Evolutionary conservation across 2,888 invertebrate genomes (phyloP).

Genomic region (Xestia rhomboidea): DNA sequence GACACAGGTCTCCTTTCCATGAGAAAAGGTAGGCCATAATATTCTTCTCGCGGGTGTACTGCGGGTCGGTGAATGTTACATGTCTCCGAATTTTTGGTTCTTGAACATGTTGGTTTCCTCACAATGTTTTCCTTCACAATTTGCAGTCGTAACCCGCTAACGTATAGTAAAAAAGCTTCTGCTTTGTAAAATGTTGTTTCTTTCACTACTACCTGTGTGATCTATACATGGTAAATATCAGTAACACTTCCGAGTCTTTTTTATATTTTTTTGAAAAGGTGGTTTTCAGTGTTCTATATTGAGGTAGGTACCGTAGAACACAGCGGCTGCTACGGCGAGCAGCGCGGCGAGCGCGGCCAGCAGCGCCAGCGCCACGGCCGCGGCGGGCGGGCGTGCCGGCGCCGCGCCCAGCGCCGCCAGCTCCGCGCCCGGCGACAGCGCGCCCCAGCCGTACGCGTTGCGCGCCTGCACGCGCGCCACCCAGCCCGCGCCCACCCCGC

Average conservation of each 20-base stretch:
- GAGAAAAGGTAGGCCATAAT: neutral
- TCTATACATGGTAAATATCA: neutral
- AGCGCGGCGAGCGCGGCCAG: slow-evolving; percentile 88
- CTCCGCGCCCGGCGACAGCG: slow-evolving; percentile 93
- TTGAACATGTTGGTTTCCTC: neutral
- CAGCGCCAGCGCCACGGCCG: slow-evolving; percentile 92
- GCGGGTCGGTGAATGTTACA: neutral
- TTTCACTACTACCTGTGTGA: neutral
- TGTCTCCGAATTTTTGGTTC: neutral
- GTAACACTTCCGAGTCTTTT: neutral
- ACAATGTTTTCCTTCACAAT: neutral
- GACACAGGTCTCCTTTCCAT: neutral
- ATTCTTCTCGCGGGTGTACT: neutral
- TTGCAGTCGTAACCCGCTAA: neutral
- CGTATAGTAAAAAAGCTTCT: neutral
- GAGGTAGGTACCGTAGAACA: slow-evolving; percentile 75
- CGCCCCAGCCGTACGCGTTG: slow-evolving; percentile 96
- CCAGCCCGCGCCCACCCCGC: slow-evolving; percentile 92
- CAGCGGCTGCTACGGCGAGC: slow-evolving; percentile 75
- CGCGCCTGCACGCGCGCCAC: slow-evolving; percentile 94
- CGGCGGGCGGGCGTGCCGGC: slow-evolving; percentile 76
- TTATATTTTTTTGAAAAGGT: neutral
- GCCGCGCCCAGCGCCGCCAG: slow-evolving; percentile 75
- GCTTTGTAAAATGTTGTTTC: neutral
- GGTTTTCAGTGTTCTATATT: neutral